Evolutionary conservation across 2,888 invertebrate species (phyloP).

Genomic region (Folsomia manolachei): DNA sequence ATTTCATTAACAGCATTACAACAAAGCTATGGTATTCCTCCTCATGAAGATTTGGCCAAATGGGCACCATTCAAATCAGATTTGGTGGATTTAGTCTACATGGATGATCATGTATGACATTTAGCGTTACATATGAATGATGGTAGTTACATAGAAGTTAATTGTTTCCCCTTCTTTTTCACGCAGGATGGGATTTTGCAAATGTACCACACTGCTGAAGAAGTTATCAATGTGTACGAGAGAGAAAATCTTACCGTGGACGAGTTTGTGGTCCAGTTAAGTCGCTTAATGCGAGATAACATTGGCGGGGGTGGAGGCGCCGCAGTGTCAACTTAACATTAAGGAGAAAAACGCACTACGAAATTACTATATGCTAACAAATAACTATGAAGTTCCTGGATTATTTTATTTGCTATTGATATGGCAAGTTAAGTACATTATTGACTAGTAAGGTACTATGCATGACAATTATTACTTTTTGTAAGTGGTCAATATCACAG

Average conservation of each 20-base stretch:
- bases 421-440: not conserved
- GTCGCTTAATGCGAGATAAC: not conserved
- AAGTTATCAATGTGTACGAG: constrained; percentile 34
- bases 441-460: not conserved
- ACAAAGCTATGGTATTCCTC: constrained; percentile 33
- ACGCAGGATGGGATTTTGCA: constrained; percentile 17
- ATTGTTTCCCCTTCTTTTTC: not conserved
- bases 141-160: not conserved
- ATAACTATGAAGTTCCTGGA: too few relatives aligned
- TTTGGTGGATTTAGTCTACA: constrained; percentile 34
- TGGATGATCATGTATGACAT: constrained; percentile 25
- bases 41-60: constrained; percentile 30
- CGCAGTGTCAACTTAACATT: too few relatives aligned
- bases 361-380: too few relatives aligned
- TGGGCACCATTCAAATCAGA: constrained; percentile 41
- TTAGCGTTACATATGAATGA: too few relatives aligned
- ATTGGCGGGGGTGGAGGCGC: not conserved
- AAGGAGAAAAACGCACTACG: too few relatives aligned
- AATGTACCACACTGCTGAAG: constrained; percentile 36
- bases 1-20: constrained; percentile 17
- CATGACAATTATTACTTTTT: not conserved
- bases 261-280: constrained; percentile 26
- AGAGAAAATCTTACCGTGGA: constrained; percentile 37
- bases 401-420: not conserved
- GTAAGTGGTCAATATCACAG: not conserved